Conservation (phyloP, 2,888 invertebrate species). For the Branchellion lobata region DNA sequence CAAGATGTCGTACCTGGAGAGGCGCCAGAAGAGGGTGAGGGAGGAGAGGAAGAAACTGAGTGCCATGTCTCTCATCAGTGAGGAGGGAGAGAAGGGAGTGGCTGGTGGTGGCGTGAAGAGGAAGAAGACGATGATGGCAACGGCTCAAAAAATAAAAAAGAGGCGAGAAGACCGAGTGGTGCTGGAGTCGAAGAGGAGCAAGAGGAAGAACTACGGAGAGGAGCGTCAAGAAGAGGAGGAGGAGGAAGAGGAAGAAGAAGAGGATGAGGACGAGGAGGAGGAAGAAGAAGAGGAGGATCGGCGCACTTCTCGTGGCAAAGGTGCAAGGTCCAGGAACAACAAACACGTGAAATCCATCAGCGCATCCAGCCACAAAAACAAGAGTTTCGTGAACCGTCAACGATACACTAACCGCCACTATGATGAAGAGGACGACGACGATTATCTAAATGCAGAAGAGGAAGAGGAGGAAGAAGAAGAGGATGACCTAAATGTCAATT, state of each 20-base stretch:
- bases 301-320: background rate
- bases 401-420: background rate
- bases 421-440: too few relatives aligned
- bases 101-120: conserved; percentile 31
- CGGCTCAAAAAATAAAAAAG: background rate
- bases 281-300: background rate
- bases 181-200: background rate
- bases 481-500: background rate
- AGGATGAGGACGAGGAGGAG: conserved; percentile 16
- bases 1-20: background rate
- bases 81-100: background rate
- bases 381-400: background rate
- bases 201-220: background rate
- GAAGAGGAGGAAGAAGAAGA: conserved; percentile 28
- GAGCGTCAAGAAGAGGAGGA: background rate
- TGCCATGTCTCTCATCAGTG: conserved; percentile 29
- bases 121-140: conserved; percentile 1
- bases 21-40: conserved; percentile 29
- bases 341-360: background rate
- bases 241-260: background rate
- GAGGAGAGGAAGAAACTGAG: conserved; percentile 18
- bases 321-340: background rate
- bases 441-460: background rate
- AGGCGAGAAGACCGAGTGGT: background rate
- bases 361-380: background rate